A percentile compares a stretch with the other conserved stretches of the same genome.
These are phyloP conservation scores for Andrena praecox DNA, from an alignment of 2,888 invertebrate genomes.

Conservation along the genomic window DNA sequence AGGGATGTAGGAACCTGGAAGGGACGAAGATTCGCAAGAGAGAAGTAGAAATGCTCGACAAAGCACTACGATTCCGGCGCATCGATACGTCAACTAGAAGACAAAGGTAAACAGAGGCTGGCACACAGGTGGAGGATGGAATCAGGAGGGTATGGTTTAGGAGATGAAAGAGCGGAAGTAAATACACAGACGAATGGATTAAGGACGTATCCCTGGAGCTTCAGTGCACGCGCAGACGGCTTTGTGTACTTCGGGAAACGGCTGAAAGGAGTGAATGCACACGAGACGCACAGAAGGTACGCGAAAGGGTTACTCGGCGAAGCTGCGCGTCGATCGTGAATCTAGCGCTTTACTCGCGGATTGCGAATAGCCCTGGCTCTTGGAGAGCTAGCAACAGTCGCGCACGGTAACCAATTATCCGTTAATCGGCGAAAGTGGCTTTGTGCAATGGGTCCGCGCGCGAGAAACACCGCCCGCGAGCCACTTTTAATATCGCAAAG, in stretches of 20 bases:
- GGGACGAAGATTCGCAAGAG: constrained; percentile 9
- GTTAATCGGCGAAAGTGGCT: constrained; percentile 30
- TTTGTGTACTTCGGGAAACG: neutral
- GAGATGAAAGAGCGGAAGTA: neutral
- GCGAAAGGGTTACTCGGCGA: neutral
- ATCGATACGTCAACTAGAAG: neutral
- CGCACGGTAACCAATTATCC: constrained; percentile 4
- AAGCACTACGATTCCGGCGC: neutral
- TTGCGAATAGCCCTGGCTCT: neutral
- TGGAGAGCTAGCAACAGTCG: neutral
- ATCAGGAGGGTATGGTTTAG: neutral
- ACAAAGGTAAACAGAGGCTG: neutral
- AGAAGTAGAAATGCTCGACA: no score
- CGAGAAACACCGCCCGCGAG: neutral
- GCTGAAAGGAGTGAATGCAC: neutral
- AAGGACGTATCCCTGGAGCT: constrained; percentile 7
- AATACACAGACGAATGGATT: constrained; percentile 8
- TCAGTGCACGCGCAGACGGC: neutral
- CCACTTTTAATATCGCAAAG: constrained; percentile 41
- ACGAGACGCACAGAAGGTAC: neutral
- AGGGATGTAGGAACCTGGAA: neutral
- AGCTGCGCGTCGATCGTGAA: neutral
- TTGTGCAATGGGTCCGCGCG: neutral
- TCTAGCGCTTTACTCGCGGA: neutral
- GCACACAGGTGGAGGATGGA: neutral